These are phyloP conservation scores for Solen grandis DNA, from an alignment of 1,140 invertebrate species.

Conservation along the genomic window DNA sequence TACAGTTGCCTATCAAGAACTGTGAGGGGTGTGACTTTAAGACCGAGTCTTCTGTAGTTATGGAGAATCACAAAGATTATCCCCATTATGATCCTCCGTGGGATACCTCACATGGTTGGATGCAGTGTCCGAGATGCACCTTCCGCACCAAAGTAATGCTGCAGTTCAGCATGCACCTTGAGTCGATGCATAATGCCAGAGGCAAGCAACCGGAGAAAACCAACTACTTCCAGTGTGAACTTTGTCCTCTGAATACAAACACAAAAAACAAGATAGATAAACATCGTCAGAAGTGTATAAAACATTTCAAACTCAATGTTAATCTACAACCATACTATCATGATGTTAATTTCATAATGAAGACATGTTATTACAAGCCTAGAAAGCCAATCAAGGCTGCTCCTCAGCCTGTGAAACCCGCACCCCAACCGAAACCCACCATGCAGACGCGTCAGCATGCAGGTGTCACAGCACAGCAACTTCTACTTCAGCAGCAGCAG, in stretches of 20 bases:
- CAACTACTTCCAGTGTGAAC: constrained; percentile 94
- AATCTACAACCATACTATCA: constrained; percentile 87
- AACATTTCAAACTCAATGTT: constrained; percentile 93
- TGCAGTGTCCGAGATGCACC: constrained; percentile 85
- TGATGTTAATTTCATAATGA: constrained; percentile 74
- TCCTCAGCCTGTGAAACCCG: background rate
- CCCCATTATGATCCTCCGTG: constrained; percentile 87
- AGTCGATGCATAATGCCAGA: constrained; percentile 91
- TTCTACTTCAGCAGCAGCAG: background rate
- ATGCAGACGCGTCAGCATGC: constrained; percentile 38
- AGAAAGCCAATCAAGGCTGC: constrained; percentile 48
- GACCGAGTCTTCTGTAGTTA: constrained; percentile 92
- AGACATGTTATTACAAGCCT: constrained; percentile 71
- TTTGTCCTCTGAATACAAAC: constrained; percentile 97
- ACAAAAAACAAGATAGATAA: constrained; percentile 95
- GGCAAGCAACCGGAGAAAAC: constrained; percentile 91
- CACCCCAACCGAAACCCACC: background rate
- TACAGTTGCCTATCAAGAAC: constrained; percentile 89
- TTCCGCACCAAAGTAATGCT: constrained; percentile 91
- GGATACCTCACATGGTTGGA: constrained; percentile 85
- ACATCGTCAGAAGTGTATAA: constrained; percentile 93
- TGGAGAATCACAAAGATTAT: constrained; percentile 94
- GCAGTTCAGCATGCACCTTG: constrained; percentile 95
- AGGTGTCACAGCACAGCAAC: background rate
- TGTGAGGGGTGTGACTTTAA: constrained; percentile 96